These are phyloP conservation scores for Dicerorhinus sumatrensis DNA, from an alignment of 2,113 vertebrate genomes.

Conservation along the genomic window DNA sequence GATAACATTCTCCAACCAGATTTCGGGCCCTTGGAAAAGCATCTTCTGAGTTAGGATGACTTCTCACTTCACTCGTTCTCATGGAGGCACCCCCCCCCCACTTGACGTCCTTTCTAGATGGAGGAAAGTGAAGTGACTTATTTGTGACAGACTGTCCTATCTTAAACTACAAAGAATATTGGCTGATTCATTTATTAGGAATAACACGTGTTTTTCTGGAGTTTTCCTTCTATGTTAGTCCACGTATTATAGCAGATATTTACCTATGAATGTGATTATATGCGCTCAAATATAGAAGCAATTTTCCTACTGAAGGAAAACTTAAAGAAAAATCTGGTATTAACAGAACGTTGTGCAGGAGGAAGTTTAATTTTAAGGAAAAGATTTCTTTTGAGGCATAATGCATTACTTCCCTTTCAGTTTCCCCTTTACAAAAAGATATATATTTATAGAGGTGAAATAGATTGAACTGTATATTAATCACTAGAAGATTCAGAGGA, in stretches of 20 bases:
- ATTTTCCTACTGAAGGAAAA: not conserved
- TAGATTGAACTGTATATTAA: not conserved
- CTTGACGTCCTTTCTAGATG: not conserved
- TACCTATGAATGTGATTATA: not conserved
- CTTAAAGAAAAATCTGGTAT: not conserved
- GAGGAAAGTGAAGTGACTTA: not conserved
- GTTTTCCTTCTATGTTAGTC: not conserved
- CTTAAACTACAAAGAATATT: not conserved
- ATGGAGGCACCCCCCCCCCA: fast-evolving
- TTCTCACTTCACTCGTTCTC: not conserved
- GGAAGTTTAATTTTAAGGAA: not conserved
- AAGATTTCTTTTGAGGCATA: not conserved
- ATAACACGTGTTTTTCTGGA: not conserved
- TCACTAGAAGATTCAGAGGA: not conserved
- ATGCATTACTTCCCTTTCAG: not conserved
- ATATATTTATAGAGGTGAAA: not conserved
- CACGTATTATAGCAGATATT: not conserved
- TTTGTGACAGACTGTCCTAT: not conserved
- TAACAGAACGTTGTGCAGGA: not conserved
- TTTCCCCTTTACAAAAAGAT: not conserved
- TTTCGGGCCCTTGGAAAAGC: no score
- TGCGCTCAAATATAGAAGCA: not conserved
- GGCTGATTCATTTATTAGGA: not conserved
- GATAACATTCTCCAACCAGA: not conserved
- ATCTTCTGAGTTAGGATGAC: not conserved